Percentiles rank a stretch among this genome's conserved stretches.
These are phyloP conservation scores for Abrostola triplasia DNA, from an alignment of 2,888 invertebrate species.

Conservation along the genomic window DNA sequence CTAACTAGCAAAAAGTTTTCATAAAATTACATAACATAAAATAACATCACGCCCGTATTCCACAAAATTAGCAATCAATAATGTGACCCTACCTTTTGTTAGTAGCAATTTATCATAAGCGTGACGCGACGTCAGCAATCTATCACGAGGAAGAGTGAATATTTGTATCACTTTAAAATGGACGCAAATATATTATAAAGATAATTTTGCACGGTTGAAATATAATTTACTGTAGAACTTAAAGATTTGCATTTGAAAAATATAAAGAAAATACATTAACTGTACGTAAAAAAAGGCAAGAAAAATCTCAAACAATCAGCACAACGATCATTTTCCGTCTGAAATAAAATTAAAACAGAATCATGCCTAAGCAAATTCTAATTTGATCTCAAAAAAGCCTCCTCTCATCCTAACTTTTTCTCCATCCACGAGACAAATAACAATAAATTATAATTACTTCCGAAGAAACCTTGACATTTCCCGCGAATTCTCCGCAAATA, in stretches of 20 bases:
- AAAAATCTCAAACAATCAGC: too few relatives aligned
- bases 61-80: neutral
- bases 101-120: constrained; percentile 31
- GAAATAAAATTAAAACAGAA: neutral
- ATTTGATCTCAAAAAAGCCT: neutral
- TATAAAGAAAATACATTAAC: too few relatives aligned
- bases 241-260: too few relatives aligned
- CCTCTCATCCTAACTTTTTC: constrained; percentile 1
- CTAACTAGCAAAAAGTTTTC: too few relatives aligned
- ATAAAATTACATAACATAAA: too few relatives aligned
- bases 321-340: too few relatives aligned
- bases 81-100: constrained; percentile 22
- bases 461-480: constrained; percentile 14
- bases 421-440: constrained; percentile 15
- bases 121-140: constrained; percentile 25
- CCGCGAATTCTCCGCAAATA: constrained; percentile 13
- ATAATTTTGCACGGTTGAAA: too few relatives aligned
- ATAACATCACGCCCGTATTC: too few relatives aligned
- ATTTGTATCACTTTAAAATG: too few relatives aligned
- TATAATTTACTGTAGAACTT: too few relatives aligned
- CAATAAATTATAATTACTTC: constrained; percentile 37
- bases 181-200: too few relatives aligned
- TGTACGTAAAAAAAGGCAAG: too few relatives aligned
- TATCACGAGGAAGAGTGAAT: constrained; percentile 27
- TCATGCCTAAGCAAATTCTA: neutral